phyloP scores from a whole-genome alignment of 2,797 vertebrate species.

The Molossus alvarezi region DNA sequence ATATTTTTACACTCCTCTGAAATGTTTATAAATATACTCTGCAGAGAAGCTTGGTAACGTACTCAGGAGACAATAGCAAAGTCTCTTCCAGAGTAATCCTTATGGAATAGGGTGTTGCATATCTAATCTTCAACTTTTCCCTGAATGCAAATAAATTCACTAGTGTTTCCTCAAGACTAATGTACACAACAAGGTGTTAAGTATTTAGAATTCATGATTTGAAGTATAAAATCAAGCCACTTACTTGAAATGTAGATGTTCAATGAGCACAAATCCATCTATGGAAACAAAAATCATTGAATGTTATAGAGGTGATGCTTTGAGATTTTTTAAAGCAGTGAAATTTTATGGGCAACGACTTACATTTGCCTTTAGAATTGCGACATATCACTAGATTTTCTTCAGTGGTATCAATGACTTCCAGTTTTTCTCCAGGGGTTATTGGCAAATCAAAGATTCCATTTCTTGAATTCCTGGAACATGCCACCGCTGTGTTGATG shows the following conservation, averaged over 20 bases:
- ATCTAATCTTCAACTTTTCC: neutral
- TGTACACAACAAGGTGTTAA: neutral
- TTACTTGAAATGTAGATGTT: constrained; percentile 91
- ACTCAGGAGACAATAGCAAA: neutral
- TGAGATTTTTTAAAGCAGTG: neutral
- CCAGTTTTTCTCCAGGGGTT: constrained; percentile 90
- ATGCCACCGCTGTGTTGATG: constrained; percentile 84
- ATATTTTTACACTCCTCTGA: neutral
- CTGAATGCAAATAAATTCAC: neutral
- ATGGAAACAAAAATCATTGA: constrained; percentile 47
- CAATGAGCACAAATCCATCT: constrained; percentile 90
- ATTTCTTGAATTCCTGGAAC: constrained; percentile 80
- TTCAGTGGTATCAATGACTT: constrained; percentile 86
- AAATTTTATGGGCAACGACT: constrained; percentile 70
- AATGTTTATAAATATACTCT: constrained; percentile 29
- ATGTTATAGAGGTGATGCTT: constrained; percentile 26
- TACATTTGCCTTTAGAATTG: constrained; percentile 90
- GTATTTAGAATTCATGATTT: constrained; percentile 1
- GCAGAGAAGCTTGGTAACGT: neutral
- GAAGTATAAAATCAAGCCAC: constrained; percentile 62
- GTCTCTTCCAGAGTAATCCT: neutral
- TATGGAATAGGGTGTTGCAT: neutral
- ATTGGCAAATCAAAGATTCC: constrained; percentile 86
- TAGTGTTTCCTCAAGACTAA: neutral
- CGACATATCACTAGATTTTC: constrained; percentile 89